phyloP scores from a whole-genome alignment of 2,888 invertebrate species.

The Clunio marinus region DNA sequence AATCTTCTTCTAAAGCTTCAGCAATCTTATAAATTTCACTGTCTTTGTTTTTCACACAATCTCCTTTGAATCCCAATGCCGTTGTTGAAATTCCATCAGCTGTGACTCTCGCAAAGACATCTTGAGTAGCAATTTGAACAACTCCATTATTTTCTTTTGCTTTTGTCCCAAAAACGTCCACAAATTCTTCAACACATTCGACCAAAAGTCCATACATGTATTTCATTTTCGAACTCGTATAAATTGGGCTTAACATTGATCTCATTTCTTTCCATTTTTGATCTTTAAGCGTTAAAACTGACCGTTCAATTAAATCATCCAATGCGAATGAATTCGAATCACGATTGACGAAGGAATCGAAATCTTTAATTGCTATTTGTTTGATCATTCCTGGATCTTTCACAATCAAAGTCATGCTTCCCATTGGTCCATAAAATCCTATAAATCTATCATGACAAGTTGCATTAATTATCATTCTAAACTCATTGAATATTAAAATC shows the following conservation, averaged over 20 bases:
- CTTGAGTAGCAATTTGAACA: neutral
- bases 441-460: too few species aligned
- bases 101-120: neutral
- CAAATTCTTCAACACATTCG: neutral
- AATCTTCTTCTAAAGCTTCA: slow-evolving; percentile 3
- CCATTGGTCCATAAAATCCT: too few species aligned
- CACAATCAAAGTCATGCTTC: too few species aligned
- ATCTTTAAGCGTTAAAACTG: neutral
- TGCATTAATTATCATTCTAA: too few species aligned
- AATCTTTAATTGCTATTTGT: too few species aligned
- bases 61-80: slow-evolving; percentile 1
- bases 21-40: slow-evolving; percentile 10
- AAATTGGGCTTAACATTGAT: neutral
- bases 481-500: too few species aligned
- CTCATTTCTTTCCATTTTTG: slow-evolving; percentile 11
- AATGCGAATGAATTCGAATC: too few species aligned
- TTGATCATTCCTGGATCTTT: too few species aligned
- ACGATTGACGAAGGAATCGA: too few species aligned
- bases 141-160: neutral
- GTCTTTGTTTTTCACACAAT: slow-evolving; percentile 2
- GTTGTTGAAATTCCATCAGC: slow-evolving; percentile 11
- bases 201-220: neutral
- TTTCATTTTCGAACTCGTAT: neutral
- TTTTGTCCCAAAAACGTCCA: neutral
- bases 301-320: too few species aligned